A percentile compares a stretch with the other conserved stretches of the same genome.
These are phyloP conservation scores for Ips nitidus DNA, from an alignment of 1,140 invertebrate species.

Conservation along the genomic window DNA sequence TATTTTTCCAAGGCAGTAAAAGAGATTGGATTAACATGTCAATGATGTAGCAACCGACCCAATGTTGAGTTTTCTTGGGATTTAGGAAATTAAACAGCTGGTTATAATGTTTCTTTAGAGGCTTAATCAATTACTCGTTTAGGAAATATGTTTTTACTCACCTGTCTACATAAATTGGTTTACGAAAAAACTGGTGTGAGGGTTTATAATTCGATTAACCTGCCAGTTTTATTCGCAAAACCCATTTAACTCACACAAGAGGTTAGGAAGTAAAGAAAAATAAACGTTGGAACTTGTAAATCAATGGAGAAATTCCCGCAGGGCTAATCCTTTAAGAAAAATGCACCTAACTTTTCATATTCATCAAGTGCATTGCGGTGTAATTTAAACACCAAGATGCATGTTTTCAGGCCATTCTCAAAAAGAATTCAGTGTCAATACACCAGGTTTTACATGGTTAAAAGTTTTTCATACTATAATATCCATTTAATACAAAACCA, in stretches of 20 bases:
- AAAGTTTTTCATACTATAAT: too few relatives aligned
- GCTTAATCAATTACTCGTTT: conserved; percentile 27
- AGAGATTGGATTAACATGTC: neutral
- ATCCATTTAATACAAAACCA: too few relatives aligned
- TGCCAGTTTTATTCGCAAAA: too few relatives aligned
- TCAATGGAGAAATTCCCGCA: neutral
- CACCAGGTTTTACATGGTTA: too few relatives aligned
- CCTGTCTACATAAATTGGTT: conserved; percentile 11
- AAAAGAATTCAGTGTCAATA: too few relatives aligned
- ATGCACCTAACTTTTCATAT: neutral
- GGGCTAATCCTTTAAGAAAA: neutral
- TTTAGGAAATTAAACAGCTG: conserved; percentile 11
- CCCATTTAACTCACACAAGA: too few relatives aligned
- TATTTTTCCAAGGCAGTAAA: neutral
- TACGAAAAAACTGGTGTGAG: too few relatives aligned
- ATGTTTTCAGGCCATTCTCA: too few relatives aligned
- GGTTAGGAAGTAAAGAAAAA: too few relatives aligned
- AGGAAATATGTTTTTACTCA: conserved; percentile 20
- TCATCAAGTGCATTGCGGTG: conserved; percentile 3
- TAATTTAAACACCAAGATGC: neutral
- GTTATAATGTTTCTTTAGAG: conserved; percentile 28
- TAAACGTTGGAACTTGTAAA: neutral
- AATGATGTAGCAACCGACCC: neutral
- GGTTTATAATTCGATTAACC: too few relatives aligned
- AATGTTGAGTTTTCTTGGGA: too few relatives aligned